Conservation (phyloP, 2,888 invertebrate species). For the Amitus sp. region DNA sequence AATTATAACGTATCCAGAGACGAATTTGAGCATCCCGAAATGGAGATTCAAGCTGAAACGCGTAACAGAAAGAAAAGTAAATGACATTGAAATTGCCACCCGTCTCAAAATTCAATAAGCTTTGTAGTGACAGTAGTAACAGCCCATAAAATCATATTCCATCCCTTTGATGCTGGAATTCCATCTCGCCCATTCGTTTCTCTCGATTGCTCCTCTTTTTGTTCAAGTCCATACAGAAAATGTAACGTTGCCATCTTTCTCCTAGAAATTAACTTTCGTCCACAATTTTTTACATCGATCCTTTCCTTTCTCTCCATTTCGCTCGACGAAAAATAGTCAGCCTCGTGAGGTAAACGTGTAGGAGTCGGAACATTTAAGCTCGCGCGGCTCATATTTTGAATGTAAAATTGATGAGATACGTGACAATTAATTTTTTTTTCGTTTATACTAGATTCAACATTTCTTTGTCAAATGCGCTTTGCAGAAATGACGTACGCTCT, state of each 20-base stretch:
- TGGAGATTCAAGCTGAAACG: not conserved
- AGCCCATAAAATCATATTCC: constrained; percentile 65
- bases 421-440: too few species aligned
- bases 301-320: not conserved
- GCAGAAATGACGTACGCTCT: too few species aligned
- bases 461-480: too few species aligned
- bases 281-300: constrained; percentile 6
- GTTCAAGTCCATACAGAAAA: constrained; percentile 59
- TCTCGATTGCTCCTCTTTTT: constrained; percentile 45
- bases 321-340: not conserved
- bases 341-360: not conserved
- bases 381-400: too few species aligned
- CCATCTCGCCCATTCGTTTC: constrained; percentile 48
- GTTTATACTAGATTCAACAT: too few species aligned
- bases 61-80: constrained; percentile 37
- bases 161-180: constrained; percentile 62
- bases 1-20: not conserved
- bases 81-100: constrained; percentile 51
- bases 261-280: constrained; percentile 15
- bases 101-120: constrained; percentile 50
- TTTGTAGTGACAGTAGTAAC: constrained; percentile 46
- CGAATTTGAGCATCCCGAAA: not conserved
- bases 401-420: too few species aligned
- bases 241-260: constrained; percentile 61
- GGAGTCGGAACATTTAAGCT: too few species aligned